These are phyloP conservation scores for Rhinoderma darwinii DNA, from an alignment of 2,113 vertebrate genomes.

Conservation along the genomic window DNA sequence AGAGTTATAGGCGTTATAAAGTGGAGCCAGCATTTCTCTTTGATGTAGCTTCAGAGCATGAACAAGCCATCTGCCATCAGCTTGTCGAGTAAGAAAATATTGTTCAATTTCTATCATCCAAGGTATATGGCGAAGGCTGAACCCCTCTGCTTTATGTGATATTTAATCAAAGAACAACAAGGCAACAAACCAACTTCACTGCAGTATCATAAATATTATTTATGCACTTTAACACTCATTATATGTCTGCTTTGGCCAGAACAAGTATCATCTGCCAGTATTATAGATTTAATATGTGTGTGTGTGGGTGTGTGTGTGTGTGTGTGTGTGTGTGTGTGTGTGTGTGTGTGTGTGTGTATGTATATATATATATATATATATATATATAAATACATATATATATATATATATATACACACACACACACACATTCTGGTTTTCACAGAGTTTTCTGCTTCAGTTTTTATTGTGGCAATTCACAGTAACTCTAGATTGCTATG, in stretches of 20 bases:
- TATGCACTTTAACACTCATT: not conserved
- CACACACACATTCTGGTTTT: no score
- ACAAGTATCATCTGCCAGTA: not conserved
- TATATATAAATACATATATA: no score
- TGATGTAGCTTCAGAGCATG: conserved; percentile 53
- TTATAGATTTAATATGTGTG: no score
- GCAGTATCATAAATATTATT: not conserved
- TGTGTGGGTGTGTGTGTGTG: no score
- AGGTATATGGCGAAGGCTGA: conserved; percentile 21
- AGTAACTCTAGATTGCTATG: no score
- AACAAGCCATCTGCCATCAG: conserved; percentile 50
- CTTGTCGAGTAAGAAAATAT: conserved; percentile 14
- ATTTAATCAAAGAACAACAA: not conserved
- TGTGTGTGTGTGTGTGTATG: no score
- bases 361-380: no score
- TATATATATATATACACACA: no score
- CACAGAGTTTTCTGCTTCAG: no score
- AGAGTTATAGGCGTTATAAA: conserved; percentile 20
- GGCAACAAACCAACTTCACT: not conserved
- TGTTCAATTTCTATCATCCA: conserved; percentile 4
- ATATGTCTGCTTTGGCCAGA: not conserved
- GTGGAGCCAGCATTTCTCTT: conserved; percentile 42
- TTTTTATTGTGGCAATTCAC: no score
- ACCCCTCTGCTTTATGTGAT: not conserved
- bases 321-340: no score